phyloP scores from a whole-genome alignment of 2,113 vertebrate species.

The Pseudorasbora parva region DNA sequence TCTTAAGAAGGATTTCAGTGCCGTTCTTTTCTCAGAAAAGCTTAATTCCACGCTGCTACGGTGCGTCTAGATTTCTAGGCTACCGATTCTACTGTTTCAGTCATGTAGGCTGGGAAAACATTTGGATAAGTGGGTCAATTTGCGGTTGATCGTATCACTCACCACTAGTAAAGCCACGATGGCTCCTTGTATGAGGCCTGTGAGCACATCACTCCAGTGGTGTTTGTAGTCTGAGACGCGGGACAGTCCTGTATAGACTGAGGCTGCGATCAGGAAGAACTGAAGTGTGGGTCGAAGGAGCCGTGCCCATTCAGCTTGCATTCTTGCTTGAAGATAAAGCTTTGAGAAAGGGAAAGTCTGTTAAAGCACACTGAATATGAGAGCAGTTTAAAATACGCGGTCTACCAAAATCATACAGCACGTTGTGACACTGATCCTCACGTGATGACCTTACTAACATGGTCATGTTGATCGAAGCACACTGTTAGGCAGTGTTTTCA shows the following conservation, averaged over 20 bases:
- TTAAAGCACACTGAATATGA: too few species aligned
- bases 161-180: slow-evolving; percentile 88
- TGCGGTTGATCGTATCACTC: slow-evolving; percentile 64
- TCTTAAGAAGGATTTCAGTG: too few species aligned
- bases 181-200: slow-evolving; percentile 90
- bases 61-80: too few species aligned
- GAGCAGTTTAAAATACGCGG: not conserved
- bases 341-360: slow-evolving; percentile 58
- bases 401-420: not conserved
- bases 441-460: not conserved
- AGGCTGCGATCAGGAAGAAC: slow-evolving; percentile 87
- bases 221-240: slow-evolving; percentile 97
- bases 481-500: too few species aligned
- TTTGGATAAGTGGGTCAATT: too few species aligned
- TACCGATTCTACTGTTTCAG: too few species aligned
- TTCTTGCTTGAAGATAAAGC: slow-evolving; percentile 94
- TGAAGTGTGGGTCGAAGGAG: slow-evolving; percentile 91
- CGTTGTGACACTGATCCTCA: not conserved
- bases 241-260: slow-evolving; percentile 92
- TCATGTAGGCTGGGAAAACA: too few species aligned
- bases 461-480: not conserved
- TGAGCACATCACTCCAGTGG: slow-evolving; percentile 96
- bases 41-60: too few species aligned
- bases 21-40: too few species aligned
- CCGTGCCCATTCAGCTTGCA: slow-evolving; percentile 89